Conservation (phyloP, 1,140 invertebrate genomes). For the Leptopilina boulardi region DNA sequence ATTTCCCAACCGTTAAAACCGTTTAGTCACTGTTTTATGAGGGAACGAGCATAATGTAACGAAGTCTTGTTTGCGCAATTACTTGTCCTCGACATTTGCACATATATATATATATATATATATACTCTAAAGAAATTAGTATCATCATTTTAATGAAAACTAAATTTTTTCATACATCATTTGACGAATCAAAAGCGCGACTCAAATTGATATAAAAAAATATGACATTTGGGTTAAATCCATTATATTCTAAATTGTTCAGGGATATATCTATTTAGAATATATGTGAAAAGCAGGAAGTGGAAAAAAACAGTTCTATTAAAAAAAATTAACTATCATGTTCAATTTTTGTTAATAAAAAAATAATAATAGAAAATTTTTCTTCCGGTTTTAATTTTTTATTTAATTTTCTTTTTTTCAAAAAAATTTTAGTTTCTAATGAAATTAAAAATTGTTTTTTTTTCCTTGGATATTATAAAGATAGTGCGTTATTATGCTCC, state of each 20-base stretch:
- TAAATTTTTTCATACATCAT: neutral
- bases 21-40: constrained; percentile 31
- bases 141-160: constrained; percentile 3
- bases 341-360: neutral
- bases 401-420: no score
- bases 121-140: neutral
- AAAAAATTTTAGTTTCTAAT: no score
- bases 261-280: neutral
- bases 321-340: neutral
- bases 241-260: neutral
- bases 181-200: neutral
- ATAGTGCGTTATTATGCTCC: no score
- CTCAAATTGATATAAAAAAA: neutral
- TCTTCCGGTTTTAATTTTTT: neutral
- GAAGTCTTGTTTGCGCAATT: neutral
- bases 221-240: neutral
- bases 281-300: neutral
- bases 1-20: constrained; percentile 17
- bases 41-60: constrained; percentile 11
- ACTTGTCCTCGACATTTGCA: constrained; percentile 27
- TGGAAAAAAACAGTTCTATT: neutral
- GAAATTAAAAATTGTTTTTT: no score
- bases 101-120: neutral
- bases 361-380: neutral
- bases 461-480: no score